A percentile compares a stretch with the other conserved stretches of the same genome.
These are phyloP conservation scores for Sarcophaga peregrina DNA, from an alignment of 1,140 invertebrate genomes.

Conservation along the genomic window DNA sequence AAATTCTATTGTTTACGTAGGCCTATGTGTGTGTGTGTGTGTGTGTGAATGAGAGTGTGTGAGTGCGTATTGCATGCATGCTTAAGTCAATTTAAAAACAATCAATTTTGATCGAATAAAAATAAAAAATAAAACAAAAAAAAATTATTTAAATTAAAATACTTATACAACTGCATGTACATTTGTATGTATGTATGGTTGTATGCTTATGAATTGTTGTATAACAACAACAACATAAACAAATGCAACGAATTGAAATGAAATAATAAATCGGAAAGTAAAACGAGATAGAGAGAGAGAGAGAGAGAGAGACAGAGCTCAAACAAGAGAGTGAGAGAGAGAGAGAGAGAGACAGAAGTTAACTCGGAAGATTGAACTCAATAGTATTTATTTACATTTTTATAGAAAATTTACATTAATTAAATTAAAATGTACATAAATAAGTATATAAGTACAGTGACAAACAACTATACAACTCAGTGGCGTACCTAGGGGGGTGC, in stretches of 20 bases:
- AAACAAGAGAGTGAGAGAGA: too few species aligned
- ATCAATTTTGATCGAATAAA: conserved; percentile 28
- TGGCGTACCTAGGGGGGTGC: too few species aligned
- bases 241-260: not conserved
- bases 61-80: not conserved
- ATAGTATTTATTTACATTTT: conserved; percentile 32
- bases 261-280: not conserved
- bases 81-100: conserved; percentile 41
- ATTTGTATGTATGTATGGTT: not conserved
- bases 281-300: not conserved
- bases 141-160: too few species aligned
- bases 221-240: conserved; percentile 13
- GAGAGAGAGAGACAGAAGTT: too few species aligned
- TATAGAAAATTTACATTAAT: conserved; percentile 39
- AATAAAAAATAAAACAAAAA: not conserved
- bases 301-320: too few species aligned
- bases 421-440: conserved; percentile 29
- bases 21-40: not conserved
- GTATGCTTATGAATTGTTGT: not conserved
- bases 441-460: not conserved
- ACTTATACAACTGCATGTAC: not conserved
- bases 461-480: not conserved
- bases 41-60: not conserved
- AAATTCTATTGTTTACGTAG: not conserved
- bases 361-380: not conserved